Evolutionary conservation across 1,140 invertebrate genomes (phyloP).

Genomic region (Sinonovacula constricta): DNA sequence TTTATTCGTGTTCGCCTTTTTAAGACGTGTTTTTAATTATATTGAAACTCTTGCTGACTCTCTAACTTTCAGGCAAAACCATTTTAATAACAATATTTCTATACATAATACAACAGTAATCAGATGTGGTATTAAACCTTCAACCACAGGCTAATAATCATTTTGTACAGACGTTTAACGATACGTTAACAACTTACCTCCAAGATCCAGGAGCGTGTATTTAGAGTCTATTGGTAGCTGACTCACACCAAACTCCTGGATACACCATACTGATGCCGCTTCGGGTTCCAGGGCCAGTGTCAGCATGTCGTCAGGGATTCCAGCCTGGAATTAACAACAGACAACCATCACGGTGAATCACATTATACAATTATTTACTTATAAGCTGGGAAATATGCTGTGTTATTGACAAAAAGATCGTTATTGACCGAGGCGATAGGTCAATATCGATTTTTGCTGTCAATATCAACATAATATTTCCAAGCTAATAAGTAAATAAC

Average conservation of each 20-base stretch:
- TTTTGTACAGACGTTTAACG: not conserved
- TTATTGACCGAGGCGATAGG: no score
- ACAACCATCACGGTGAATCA: no score
- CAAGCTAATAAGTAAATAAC: no score
- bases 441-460: no score
- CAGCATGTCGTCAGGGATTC: conserved; percentile 31
- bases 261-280: conserved; percentile 24
- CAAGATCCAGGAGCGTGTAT: conserved; percentile 33
- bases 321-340: conserved; percentile 8
- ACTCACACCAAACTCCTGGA: not conserved
- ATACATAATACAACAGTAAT: not conserved
- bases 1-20: no score
- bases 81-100: not conserved
- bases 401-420: no score
- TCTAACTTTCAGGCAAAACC: no score
- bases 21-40: no score
- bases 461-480: no score
- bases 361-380: no score
- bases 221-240: conserved; percentile 12
- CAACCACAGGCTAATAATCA: not conserved
- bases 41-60: no score
- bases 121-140: not conserved
- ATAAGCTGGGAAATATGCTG: no score
- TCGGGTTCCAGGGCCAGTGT: conserved; percentile 23
- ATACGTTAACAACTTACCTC: conserved; percentile 6